These are phyloP conservation scores for Dryomyza anilis DNA, from an alignment of 2,888 invertebrate genomes.

Conservation along the genomic window DNA sequence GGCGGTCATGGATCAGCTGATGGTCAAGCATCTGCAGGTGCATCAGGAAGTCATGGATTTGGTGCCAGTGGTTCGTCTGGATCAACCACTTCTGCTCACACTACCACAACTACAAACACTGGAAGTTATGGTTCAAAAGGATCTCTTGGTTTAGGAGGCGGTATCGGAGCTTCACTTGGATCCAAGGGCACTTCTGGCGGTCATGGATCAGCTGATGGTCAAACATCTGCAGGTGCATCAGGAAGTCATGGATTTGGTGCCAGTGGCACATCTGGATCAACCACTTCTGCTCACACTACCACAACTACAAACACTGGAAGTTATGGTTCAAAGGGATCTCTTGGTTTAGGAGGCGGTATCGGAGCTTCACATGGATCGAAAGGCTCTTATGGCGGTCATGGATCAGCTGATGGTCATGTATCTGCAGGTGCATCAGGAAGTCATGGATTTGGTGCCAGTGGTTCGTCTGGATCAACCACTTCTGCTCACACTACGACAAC, in stretches of 20 bases:
- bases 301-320: background rate
- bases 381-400: background rate
- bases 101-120: background rate
- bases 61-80: background rate
- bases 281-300: background rate
- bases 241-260: background rate
- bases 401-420: background rate
- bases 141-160: too few species aligned
- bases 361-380: background rate
- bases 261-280: background rate
- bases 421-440: background rate
- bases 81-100: background rate
- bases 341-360: background rate
- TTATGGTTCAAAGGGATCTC: too few species aligned
- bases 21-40: background rate
- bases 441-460: background rate
- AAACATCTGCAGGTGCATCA: background rate
- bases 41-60: background rate
- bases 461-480: background rate
- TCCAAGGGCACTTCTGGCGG: too few species aligned
- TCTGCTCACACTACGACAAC: conserved; percentile 1
- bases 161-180: too few species aligned
- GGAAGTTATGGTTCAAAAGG: background rate
- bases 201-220: background rate
- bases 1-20: too few species aligned